A percentile compares a stretch with the other conserved stretches of the same genome.
These are phyloP conservation scores for Drosophila jambulina DNA, from an alignment of 1,140 invertebrate species.

Conservation along the genomic window DNA sequence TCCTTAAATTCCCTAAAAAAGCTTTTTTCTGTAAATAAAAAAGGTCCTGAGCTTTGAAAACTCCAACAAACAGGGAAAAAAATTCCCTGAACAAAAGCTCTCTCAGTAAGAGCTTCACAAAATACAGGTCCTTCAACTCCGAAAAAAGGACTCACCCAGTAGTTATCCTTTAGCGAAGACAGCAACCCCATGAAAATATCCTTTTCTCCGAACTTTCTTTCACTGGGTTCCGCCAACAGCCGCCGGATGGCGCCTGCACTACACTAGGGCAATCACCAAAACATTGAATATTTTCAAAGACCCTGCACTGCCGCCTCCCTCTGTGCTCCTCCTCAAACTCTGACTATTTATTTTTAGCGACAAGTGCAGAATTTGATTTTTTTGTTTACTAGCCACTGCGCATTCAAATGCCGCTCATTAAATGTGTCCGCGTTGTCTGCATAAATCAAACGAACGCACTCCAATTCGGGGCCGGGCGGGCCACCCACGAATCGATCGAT, in stretches of 20 bases:
- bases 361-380: slow-evolving; percentile 56
- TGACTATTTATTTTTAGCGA: slow-evolving; percentile 55
- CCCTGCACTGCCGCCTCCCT: background rate
- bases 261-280: background rate
- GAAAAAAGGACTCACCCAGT: background rate
- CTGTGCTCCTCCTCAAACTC: background rate
- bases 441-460: slow-evolving; percentile 72
- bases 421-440: slow-evolving; percentile 57
- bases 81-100: background rate
- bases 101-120: background rate
- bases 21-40: background rate
- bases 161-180: slow-evolving; percentile 29
- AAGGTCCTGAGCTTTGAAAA: slow-evolving; percentile 4
- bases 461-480: slow-evolving; percentile 35
- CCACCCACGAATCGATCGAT: slow-evolving; percentile 69
- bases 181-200: slow-evolving; percentile 16
- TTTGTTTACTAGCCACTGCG: slow-evolving; percentile 28
- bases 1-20: background rate
- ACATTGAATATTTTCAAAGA: background rate
- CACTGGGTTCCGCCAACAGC: background rate
- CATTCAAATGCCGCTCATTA: slow-evolving; percentile 78
- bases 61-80: background rate
- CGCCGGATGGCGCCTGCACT: slow-evolving; percentile 23
- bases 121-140: background rate
- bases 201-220: slow-evolving; percentile 19